phyloP scores from a whole-genome alignment of 2,888 invertebrate species.

The Acrobasis consociella region DNA sequence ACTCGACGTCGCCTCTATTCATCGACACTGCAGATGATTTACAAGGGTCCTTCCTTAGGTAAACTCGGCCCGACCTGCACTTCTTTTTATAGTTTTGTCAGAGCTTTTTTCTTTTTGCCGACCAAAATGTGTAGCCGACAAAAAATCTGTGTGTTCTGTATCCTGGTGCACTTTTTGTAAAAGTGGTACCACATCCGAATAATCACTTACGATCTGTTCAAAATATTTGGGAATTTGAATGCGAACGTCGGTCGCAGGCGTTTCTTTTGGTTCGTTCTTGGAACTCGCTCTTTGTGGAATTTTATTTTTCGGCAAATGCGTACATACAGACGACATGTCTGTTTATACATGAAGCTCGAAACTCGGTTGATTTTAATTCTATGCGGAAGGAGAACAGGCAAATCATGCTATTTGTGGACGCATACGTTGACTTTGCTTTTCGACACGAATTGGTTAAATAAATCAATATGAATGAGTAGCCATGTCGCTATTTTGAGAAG shows the following conservation, averaged over 20 bases:
- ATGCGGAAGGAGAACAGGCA: slow-evolving; percentile 18
- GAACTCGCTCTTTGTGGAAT: slow-evolving; percentile 58
- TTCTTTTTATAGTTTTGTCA: slow-evolving; percentile 80
- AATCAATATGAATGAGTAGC: slow-evolving; percentile 73
- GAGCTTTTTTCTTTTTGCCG: slow-evolving; percentile 76
- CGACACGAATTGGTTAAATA: slow-evolving; percentile 56
- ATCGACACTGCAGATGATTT: slow-evolving; percentile 77
- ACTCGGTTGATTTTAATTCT: neutral
- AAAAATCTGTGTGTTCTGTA: slow-evolving; percentile 76
- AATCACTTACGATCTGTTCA: slow-evolving; percentile 78
- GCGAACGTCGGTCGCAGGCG: slow-evolving; percentile 58
- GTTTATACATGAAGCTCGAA: slow-evolving; percentile 4
- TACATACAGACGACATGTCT: slow-evolving; percentile 45
- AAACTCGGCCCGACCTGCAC: slow-evolving; percentile 75
- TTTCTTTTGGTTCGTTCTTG: slow-evolving; percentile 70
- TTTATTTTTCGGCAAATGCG: slow-evolving; percentile 46
- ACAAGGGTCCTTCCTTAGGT: slow-evolving; percentile 82
- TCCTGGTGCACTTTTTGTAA: slow-evolving; percentile 79
- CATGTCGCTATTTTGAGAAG: slow-evolving; percentile 75
- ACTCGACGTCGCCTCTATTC: slow-evolving; percentile 70
- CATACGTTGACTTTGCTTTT: slow-evolving; percentile 40
- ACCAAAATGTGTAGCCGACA: slow-evolving; percentile 72
- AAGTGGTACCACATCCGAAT: slow-evolving; percentile 81
- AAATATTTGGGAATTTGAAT: slow-evolving; percentile 80
- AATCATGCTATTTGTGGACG: slow-evolving; percentile 41